A percentile compares a stretch with the other conserved stretches of the same genome.
phyloP scores from a whole-genome alignment of 2,888 invertebrate species.

The Pinctada fucata region DNA sequence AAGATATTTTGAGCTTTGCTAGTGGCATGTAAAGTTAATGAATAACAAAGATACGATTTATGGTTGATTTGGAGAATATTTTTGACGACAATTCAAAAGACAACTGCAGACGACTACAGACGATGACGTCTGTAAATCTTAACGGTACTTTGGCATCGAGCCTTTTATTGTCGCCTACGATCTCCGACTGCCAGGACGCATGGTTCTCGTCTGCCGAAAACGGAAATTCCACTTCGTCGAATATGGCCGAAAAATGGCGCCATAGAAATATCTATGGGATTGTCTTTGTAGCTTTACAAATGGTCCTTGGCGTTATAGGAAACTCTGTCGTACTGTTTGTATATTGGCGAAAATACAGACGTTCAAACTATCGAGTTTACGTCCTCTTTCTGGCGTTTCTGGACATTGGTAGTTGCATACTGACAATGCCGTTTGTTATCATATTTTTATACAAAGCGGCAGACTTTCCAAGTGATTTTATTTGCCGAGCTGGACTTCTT shows the following conservation, averaged over 20 bases:
- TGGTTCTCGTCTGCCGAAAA: not conserved
- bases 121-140: no score
- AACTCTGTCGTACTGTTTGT: slow-evolving; percentile 48
- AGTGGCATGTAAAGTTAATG: no score
- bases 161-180: no score
- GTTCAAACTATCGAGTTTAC: slow-evolving; percentile 48
- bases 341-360: slow-evolving; percentile 44
- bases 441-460: slow-evolving; percentile 44
- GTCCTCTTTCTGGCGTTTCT: slow-evolving; percentile 48
- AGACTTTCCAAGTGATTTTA: slow-evolving; percentile 37
- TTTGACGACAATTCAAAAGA: no score
- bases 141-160: no score
- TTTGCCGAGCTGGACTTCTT: slow-evolving; percentile 45
- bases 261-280: slow-evolving; percentile 33
- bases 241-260: slow-evolving; percentile 14
- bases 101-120: no score
- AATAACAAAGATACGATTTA: no score
- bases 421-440: slow-evolving; percentile 52
- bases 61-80: no score
- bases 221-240: slow-evolving; percentile 4
- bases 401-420: slow-evolving; percentile 46
- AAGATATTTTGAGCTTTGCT: no score
- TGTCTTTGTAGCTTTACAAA: slow-evolving; percentile 42
- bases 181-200: no score
- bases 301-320: slow-evolving; percentile 47